Base-by-base conservation (phyloP, 2,797 vertebrate genomes). In the Schizothorax lantsangensis region DNA sequence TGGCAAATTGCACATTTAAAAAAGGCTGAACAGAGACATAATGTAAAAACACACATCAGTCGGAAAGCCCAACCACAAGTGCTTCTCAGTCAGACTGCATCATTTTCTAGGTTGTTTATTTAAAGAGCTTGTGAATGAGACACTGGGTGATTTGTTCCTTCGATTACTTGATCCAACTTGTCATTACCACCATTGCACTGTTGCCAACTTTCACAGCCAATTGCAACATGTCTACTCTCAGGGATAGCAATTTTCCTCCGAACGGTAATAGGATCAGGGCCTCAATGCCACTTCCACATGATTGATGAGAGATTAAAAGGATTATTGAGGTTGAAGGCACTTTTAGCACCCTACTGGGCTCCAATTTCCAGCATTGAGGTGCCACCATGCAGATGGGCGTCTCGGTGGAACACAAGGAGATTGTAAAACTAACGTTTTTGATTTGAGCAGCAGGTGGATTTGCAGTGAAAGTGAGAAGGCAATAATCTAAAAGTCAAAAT, bases 271-370 rank as follows among this genome's bases (percentile, higher is more conserved):
- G 93, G 94, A 95, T 94, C 93, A 92, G 89, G 92, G 89, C 83
- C 92, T 93, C 89, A 33, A 88, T 90, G 92, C 92, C 91, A 91
- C 94, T 94, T 91, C 91, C 92, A 92, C 90, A 89, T 94, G 95
- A 96, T 93, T 95, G 95, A 96, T 96, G 96, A 96, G 94, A 96
- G 95, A 96, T 96, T 96, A 95, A 95, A 96, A 94, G 94, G 94
- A 95, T 94, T 95, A 94, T 94, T 94, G 94, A 93, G 94, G 95
- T 91, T 95, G 94, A 95, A 95, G 93, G 94, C 93, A 92, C 94
- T 93, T 95, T 95, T 95, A 95, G 91, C 93, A 92, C 92, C 93
- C 93, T 87, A 92, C 94, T 89, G 92, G 92, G 92, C 92, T 95
- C 92, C 94, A 92, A 94, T 94, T 94, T 95, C 92, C 84, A 86